Conservation (phyloP, 2,888 invertebrate genomes). For the Acronicta leporina region DNA sequence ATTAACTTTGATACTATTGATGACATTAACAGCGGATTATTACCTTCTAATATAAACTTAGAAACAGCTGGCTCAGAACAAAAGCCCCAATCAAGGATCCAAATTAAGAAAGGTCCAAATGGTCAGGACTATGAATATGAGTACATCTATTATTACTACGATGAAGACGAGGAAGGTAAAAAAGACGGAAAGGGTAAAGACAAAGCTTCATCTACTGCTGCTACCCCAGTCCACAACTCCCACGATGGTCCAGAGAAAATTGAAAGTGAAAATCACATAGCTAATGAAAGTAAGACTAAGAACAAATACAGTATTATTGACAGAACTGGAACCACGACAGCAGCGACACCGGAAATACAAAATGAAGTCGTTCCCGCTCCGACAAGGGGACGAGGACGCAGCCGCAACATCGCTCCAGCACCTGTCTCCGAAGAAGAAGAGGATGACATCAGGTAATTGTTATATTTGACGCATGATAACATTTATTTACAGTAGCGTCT, state of each 20-base stretch:
- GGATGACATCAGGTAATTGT: constrained; percentile 80
- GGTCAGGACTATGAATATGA: constrained; percentile 97
- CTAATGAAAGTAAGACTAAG: constrained; percentile 82
- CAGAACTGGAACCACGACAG: constrained; percentile 73
- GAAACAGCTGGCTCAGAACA: constrained; percentile 92
- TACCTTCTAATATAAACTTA: constrained; percentile 87
- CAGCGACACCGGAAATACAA: constrained; percentile 89
- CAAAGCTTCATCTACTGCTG: constrained; percentile 65
- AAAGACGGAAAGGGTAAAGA: constrained; percentile 75
- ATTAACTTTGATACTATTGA: constrained; percentile 87
- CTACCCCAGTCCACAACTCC: constrained; percentile 81
- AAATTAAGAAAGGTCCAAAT: constrained; percentile 96
- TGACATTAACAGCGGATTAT: constrained; percentile 82
- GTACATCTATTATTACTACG: constrained; percentile 97
- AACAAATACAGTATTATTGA: constrained; percentile 89
- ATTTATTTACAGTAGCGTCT: too few relatives aligned
- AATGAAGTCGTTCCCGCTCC: constrained; percentile 91
- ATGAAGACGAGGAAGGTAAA: constrained; percentile 92
- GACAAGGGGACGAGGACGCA: constrained; percentile 82
- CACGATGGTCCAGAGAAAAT: constrained; percentile 90
- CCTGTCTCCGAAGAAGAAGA: constrained; percentile 83
- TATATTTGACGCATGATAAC: background rate
- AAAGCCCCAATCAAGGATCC: constrained; percentile 92
- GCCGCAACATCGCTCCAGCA: constrained; percentile 82
- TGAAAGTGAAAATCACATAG: constrained; percentile 81